Base-by-base conservation (phyloP, 2,113 vertebrate species). In the Pomatorhinus ruficollis region DNA sequence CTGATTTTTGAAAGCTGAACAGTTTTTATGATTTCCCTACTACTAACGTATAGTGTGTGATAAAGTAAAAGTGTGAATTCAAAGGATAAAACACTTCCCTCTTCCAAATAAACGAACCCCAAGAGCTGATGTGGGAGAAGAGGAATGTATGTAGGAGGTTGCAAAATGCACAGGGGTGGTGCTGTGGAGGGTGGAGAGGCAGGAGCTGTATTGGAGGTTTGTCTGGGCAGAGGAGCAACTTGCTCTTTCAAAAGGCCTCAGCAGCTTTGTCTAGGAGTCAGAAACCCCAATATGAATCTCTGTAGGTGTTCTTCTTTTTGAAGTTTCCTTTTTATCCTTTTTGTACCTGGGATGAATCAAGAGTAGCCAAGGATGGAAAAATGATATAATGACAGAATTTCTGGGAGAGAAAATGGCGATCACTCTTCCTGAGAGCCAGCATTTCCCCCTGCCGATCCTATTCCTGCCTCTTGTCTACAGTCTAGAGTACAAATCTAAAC, bases 391-490 rank as follows among this genome's bases (percentile, higher is more conserved):
- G 31, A 45, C 6, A 15, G 25, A 13, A 31, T 70, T 3, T 5
- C 16, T 49, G 64, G 23, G 23, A n/a, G n/a, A 50, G 10, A 7
- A 80, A 45, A 57, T 27, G 10, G 4, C 37, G 49, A 4, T 54
- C 2, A 0, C 2, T 49, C 11, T 42, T 81, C 8, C 21, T 0
- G 1, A 57, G 49, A 84, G 19, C 42, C 10, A 4, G 19, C 24
- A 13, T 57, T 87, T 87, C 11, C 5, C 15, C 2, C 30, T 75
- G 16, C 49, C 81, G 12, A 15, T 70, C 22, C 5, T 23, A 17
- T 13, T 83, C 20, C 23, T 65, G 18, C 8, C 12, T 63, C 50
- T 40, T 37, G 18, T 65, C 13, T 81, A 7, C 15, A 15, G 16
- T 33, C 7, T 61, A 19, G n/a, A 61, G 53, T 8, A 20, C 28